Percentiles rank a stretch among this genome's conserved stretches.
Evolutionary conservation across 2,888 invertebrate genomes (phyloP).

Genomic region (Stictocephala bisonia): DNA sequence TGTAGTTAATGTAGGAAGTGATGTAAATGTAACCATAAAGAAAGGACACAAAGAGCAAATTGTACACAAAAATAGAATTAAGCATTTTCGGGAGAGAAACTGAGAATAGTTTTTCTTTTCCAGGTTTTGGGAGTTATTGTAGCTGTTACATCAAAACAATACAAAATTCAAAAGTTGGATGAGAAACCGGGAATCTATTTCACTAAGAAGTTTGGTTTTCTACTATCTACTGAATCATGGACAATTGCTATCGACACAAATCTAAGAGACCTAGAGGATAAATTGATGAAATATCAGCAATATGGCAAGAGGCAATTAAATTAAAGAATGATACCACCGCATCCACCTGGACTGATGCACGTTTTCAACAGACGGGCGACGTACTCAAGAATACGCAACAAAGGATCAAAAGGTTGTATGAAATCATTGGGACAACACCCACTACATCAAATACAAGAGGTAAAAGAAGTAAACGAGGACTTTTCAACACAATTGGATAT

Average conservation of each 20-base stretch:
- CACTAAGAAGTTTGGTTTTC: background rate
- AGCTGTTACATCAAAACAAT: background rate
- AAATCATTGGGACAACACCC: background rate
- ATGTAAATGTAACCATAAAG: conserved; percentile 12
- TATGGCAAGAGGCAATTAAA: background rate
- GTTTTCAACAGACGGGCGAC: conserved; percentile 10
- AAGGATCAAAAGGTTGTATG: background rate
- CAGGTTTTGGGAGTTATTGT: background rate
- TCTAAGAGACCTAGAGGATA: background rate
- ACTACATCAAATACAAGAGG: too few relatives aligned
- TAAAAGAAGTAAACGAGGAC: background rate
- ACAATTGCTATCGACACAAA: conserved; percentile 2
- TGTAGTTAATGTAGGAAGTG: background rate
- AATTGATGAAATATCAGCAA: background rate
- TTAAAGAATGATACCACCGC: background rate
- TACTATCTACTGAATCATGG: conserved; percentile 6
- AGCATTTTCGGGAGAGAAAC: conserved; percentile 14
- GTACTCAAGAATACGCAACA: background rate
- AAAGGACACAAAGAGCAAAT: background rate
- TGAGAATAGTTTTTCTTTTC: background rate
- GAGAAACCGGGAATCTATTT: conserved; percentile 12
- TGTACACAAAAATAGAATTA: conserved; percentile 17
- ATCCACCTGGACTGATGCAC: background rate
- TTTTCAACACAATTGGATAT: background rate
- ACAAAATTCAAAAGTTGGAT: background rate